Evolutionary conservation across 37 sponge, comb jelly and placozoan species (phyloP).

Genomic region (Halichondria panicea): DNA sequence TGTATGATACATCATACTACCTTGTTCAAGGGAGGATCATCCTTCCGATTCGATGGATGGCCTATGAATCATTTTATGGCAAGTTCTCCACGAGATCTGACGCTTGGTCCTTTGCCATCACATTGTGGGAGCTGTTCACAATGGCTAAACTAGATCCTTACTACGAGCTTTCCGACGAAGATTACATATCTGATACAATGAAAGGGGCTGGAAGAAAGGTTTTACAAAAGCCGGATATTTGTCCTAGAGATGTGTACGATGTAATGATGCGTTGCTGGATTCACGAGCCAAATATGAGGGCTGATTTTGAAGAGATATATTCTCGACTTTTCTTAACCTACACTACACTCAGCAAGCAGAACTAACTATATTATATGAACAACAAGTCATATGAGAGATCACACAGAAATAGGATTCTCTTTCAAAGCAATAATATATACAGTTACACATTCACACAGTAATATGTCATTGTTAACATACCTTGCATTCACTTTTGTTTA

Average conservation of each 20-base stretch:
- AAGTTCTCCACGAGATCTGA: slow-evolving; percentile 85
- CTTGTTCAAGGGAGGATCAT: slow-evolving; percentile 51
- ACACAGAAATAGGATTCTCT: no score
- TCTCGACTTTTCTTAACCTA: slow-evolving; percentile 55
- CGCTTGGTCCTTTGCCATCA: slow-evolving; percentile 82
- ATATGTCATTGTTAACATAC: no score
- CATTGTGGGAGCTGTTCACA: slow-evolving; percentile 80
- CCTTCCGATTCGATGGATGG: slow-evolving; percentile 86
- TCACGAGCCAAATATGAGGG: slow-evolving; percentile 50
- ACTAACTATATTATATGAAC: no score
- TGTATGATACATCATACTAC: slow-evolving; percentile 72
- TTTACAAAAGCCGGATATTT: slow-evolving; percentile 37
- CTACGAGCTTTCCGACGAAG: slow-evolving; percentile 63
- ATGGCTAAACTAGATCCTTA: slow-evolving; percentile 68
- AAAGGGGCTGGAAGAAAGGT: slow-evolving; percentile 40
- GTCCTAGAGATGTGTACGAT: slow-evolving; percentile 55
- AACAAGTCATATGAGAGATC: no score
- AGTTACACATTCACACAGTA: no score
- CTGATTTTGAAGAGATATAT: slow-evolving; percentile 70
- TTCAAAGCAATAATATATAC: no score
- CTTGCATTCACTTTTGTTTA: no score
- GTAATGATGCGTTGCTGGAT: slow-evolving; percentile 66
- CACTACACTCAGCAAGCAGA: slow-evolving; percentile 27
- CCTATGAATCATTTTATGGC: slow-evolving; percentile 82
- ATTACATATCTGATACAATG: slow-evolving; percentile 69